Evolutionary conservation across 2,888 invertebrate species (phyloP), one percentile per base, ranked within the genome.

Genomic region (Eubasilissa splendida): DNA sequence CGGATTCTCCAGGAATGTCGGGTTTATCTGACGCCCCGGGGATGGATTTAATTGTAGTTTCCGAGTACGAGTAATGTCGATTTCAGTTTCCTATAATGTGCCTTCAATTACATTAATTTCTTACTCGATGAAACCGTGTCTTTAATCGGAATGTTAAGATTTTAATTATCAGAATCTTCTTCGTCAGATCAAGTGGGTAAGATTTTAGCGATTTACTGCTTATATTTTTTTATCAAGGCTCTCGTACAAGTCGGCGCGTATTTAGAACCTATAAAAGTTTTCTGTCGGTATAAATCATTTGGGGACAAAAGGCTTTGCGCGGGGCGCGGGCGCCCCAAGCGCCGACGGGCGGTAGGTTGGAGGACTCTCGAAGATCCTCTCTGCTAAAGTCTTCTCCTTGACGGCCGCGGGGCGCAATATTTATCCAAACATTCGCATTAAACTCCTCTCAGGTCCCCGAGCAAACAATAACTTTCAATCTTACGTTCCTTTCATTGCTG

Each of bases 351-450:
- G 54, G 22, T 9, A n/a, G n/a, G 53, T 80, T 68, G 65, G 60
- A 76, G 76, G 58, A 33, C 68, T 56, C 66, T 68, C 63, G 76
- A 80, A 60, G 68, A 68, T 68, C 68, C 68, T 68, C 22, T 42
- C 7, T 11, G 65, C 80, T 68, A 54, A 74, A 81, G 75, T 60
- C 70, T 65, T 77, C 80, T 65, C 63, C 63, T 52, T 50, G 60
- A 68, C 73, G 74, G 79, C 81, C 75, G 56, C 54, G 53, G 83
- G 81, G 81, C 75, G 71, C 75, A 79, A 83, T 83, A 81, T 83
- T 83, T 83, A 79, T 77, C 81, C 33, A 71, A 76, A 70, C 76
- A 76, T 76, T 80, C 76, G 71, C 80, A 76, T 80, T 76, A 80
- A 76, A 54, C 68, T 60, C 56, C 80, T 54, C 76, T 66, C 63